Evolutionary conservation across 1,140 invertebrate genomes (phyloP).

Genomic region (Aphelenchoides besseyi): DNA sequence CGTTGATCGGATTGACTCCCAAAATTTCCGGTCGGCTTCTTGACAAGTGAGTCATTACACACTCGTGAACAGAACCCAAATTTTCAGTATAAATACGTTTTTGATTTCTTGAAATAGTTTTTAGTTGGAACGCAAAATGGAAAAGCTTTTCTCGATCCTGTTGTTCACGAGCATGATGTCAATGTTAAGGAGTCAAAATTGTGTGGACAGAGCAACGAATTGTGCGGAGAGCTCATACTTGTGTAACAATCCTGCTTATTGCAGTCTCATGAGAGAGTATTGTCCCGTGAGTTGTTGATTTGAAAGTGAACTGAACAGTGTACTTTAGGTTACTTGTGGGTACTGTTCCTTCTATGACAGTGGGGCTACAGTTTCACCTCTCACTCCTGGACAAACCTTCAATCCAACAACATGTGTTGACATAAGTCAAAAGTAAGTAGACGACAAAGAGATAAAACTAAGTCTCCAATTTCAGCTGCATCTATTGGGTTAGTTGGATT

Average conservation of each 20-base stretch:
- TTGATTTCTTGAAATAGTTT: neutral
- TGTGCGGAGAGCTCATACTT: conserved; percentile 3
- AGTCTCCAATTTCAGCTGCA: too few species aligned
- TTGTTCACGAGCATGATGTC: neutral
- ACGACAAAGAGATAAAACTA: too few species aligned
- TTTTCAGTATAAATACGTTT: too few species aligned
- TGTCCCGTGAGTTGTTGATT: neutral
- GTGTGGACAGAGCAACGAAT: neutral
- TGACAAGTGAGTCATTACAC: too few species aligned
- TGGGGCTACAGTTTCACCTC: neutral
- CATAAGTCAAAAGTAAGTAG: too few species aligned
- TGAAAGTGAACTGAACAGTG: neutral
- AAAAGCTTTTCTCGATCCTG: too few species aligned
- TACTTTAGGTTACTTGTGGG: neutral
- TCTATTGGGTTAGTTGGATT: too few species aligned
- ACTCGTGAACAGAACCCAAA: too few species aligned
- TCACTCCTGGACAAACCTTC: neutral
- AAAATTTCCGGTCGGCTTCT: too few species aligned
- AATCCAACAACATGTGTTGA: too few species aligned
- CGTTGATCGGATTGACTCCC: neutral
- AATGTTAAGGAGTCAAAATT: neutral
- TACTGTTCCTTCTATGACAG: neutral
- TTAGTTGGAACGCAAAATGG: neutral
- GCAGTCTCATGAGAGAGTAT: neutral
- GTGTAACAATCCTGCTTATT: neutral